Conservation (phyloP, 2,888 invertebrate genomes). For the Stictocephala bisonia region DNA sequence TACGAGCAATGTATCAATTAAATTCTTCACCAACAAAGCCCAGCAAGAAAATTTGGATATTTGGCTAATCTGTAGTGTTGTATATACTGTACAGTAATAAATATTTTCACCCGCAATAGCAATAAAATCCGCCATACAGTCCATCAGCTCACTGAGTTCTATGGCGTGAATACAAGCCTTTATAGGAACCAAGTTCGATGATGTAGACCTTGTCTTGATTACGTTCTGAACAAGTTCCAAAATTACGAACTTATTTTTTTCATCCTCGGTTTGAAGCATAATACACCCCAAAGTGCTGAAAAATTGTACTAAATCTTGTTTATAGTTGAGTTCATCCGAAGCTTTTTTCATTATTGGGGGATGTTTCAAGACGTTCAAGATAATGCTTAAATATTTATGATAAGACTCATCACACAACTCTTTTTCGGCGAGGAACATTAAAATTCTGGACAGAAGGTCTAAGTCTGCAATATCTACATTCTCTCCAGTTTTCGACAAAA, state of each 20-base stretch:
- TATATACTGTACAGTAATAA: neutral
- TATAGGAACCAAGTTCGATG: slow-evolving; percentile 8
- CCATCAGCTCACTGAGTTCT: slow-evolving; percentile 13
- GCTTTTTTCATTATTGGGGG: slow-evolving; percentile 8
- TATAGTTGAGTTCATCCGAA: slow-evolving; percentile 9
- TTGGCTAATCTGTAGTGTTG: neutral
- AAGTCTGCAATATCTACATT: neutral
- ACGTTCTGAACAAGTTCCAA: neutral
- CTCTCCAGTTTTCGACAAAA: neutral
- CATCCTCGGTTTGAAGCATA: neutral
- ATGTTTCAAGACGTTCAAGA: neutral
- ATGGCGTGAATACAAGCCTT: slow-evolving; percentile 3
- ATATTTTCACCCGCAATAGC: neutral
- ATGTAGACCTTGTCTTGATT: neutral
- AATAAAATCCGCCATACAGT: neutral
- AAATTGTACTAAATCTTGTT: neutral
- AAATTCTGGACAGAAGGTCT: neutral
- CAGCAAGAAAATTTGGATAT: slow-evolving; percentile 17
- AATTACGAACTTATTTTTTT: neutral
- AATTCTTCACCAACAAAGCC: neutral
- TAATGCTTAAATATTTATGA: neutral
- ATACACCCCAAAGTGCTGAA: slow-evolving; percentile 1
- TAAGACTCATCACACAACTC: neutral
- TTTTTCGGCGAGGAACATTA: neutral
- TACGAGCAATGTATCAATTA: neutral